Base-by-base conservation (phyloP, 23 tunicate species). In the Trididemnum nubilum region DNA sequence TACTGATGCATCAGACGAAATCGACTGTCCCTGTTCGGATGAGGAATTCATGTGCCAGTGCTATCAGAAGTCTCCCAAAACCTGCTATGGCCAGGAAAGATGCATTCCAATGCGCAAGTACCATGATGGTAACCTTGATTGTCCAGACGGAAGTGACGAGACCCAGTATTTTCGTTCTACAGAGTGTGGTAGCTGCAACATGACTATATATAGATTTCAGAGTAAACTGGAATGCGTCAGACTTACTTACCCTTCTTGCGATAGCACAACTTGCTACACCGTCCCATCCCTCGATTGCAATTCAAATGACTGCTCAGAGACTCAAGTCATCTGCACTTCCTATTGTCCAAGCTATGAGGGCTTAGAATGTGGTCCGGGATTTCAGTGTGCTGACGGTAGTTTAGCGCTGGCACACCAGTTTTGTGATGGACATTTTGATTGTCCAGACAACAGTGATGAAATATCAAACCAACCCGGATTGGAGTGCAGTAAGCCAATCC, bases 391-490 rank as follows among this genome's bases (percentile, higher is more conserved):
- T 22, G 58, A 73, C 39, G 58, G 58, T 12, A 73, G 58, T 39
- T 38, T 73, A 40, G 58, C 58, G 7, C 58, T 73, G 5, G 33
- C 58, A 2, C 58, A 15, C 5, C 78, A 73, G 29, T 73, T 73
- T 38, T 73, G 78, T 25, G 58, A 73, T 24, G 78, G 78, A n/a
- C 22, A 38, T 2, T 21, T 73, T 73, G 78, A 73, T 38, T 73
- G 78, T 26, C 58, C 57, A 5, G 78, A 73, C 78, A 40, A 73
- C 58, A 73, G 78, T 39, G 78, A 73, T 58, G 78, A 73, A 38
- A 9, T 73, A 39, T 37, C 33, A 2, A 73, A 25, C 9, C 78
- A 38, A 19, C 78, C 78, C 21, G 78, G 78, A 22, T 38, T 37
- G 21, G 29, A 38, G 29, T 73, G 78, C 31, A 58, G 3, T 19